phyloP scores from a whole-genome alignment of 2,113 vertebrate genomes.

The Mormyrus lacerda region DNA sequence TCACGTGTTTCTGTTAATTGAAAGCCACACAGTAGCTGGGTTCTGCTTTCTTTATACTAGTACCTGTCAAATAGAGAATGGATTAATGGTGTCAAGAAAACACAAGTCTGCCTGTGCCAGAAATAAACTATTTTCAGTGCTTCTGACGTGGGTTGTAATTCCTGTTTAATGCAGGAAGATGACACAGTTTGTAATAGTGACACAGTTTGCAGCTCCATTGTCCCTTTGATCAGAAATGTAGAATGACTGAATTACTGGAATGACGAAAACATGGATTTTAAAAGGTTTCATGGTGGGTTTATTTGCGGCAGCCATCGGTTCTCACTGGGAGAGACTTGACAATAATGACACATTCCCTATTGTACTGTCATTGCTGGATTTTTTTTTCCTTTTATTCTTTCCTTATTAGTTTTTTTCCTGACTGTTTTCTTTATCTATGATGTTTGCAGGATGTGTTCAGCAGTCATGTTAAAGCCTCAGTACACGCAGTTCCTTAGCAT shows the following conservation, averaged over 20 bases:
- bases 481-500: background rate
- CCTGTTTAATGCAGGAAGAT: background rate
- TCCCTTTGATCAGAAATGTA: background rate
- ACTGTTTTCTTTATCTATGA: background rate
- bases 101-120: background rate
- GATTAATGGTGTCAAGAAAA: slow-evolving; percentile 4
- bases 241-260: background rate
- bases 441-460: background rate
- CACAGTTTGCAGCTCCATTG: background rate
- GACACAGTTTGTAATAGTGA: background rate
- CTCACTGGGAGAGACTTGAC: background rate
- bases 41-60: background rate
- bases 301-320: background rate
- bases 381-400: background rate
- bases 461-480: background rate
- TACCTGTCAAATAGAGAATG: slow-evolving; percentile 2
- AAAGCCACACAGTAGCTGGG: background rate
- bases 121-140: background rate
- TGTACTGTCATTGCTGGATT: background rate
- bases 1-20: background rate
- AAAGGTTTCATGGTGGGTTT: background rate
- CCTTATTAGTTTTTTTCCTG: background rate
- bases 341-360: background rate
- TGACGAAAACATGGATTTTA: background rate
- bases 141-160: slow-evolving; percentile 4